Conservation (phyloP, 2,797 vertebrate genomes). For the Takifugu ocellatus region DNA sequence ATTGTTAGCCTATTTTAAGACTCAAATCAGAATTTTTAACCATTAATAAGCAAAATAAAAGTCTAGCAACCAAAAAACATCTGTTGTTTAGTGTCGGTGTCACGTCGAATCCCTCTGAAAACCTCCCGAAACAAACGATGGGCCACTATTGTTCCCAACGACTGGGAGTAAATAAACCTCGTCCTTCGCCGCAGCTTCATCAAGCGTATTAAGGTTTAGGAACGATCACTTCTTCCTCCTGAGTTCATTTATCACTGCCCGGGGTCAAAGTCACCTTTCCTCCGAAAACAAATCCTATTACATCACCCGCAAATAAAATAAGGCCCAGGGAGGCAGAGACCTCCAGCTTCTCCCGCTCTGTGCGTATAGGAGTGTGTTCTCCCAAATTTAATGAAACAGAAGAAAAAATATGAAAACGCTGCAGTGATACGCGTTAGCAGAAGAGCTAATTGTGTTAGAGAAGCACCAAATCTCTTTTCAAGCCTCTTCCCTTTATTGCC, state of each 20-base stretch:
- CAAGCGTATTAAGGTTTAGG: slow-evolving; percentile 50
- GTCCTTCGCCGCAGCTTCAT: slow-evolving; percentile 41
- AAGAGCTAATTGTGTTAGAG: slow-evolving; percentile 4
- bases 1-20: no score
- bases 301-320: slow-evolving; percentile 49
- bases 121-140: slow-evolving; percentile 2
- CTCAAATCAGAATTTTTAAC: no score
- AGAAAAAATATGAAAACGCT: slow-evolving; percentile 1
- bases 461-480: slow-evolving; percentile 5
- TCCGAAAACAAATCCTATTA: slow-evolving; percentile 31
- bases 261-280: slow-evolving; percentile 56
- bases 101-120: slow-evolving; percentile 1
- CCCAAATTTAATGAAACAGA: neutral
- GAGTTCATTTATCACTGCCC: slow-evolving; percentile 51
- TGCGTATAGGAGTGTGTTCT: neutral
- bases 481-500: slow-evolving; percentile 23
- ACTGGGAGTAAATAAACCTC: slow-evolving; percentile 26
- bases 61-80: no score
- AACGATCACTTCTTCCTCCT: slow-evolving; percentile 44
- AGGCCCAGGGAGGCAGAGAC: slow-evolving; percentile 16
- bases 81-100: slow-evolving; percentile 2
- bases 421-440: slow-evolving; percentile 3
- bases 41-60: neutral
- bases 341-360: slow-evolving; percentile 3
- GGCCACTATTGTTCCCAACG: slow-evolving; percentile 18